Evolutionary conservation across 1,140 invertebrate genomes (phyloP), one percentile per base, ranked within the genome.

Genomic region (Camponotus pennsylvanicus): DNA sequence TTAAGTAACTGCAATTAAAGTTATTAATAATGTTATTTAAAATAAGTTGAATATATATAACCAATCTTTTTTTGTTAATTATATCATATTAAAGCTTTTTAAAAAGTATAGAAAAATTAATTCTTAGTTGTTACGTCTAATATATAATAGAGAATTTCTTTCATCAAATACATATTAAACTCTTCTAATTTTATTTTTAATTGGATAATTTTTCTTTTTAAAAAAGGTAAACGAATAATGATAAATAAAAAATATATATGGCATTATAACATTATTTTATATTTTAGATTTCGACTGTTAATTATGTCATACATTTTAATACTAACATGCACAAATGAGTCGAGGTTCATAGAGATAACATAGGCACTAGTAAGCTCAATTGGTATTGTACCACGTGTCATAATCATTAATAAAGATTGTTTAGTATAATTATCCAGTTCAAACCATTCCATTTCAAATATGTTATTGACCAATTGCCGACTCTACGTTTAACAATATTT

Each of bases 1-100:
- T 91, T 91, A 0, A 91, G 2, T 5, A 91, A 15, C 90, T 91
- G 55, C 2, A 78, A 78, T 21, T 59, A 32, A 76, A 76, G 27
- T 40, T 40, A 42, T 76, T 76, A 18, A 2, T 15, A 57, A 21
- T 15, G 1, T 37, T 8, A 37, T 75, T 37, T 40, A 52, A 37
- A 40, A 75, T 15, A 4, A 75, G 1, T 71, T 71, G 1, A 2
- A 59, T 55, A 3, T 37, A 18, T 37, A 21, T 9, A 21, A 27
- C 3, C 11, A 8, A 67, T 8, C 21, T 13, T 49, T 3, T 69
- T n/a, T 40, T 27, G 27, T 64, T 64, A 63, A 8, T 37, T 66
- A 11, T 66, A 66, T 40, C 37, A n/a, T n/a, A 66, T n/a, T 34
- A 59, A 21, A 13, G 8, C 9, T 67, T 7, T 27, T 27, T 27